Evolutionary conservation across 2,113 vertebrate genomes (phyloP).

Genomic region (Elephas maximus): DNA sequence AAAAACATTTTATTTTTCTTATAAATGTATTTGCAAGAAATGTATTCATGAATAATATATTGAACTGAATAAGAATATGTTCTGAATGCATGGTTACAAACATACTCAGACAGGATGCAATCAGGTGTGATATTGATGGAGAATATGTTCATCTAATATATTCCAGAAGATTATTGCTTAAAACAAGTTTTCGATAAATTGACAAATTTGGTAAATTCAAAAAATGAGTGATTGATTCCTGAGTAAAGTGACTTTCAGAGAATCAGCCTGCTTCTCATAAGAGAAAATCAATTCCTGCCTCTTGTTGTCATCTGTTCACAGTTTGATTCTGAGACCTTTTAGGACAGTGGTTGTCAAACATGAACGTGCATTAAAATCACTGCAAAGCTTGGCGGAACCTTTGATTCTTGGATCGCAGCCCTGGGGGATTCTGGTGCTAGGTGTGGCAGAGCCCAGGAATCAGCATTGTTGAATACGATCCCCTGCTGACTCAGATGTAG

Average conservation of each 20-base stretch:
- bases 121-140: not conserved
- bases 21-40: not conserved
- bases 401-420: not conserved
- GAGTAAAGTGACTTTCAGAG: constrained; percentile 14
- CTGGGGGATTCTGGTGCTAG: not conserved
- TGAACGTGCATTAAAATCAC: not conserved
- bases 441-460: not conserved
- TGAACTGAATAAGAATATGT: not conserved
- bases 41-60: not conserved
- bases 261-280: not conserved
- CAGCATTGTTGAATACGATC: not conserved
- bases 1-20: constrained; percentile 62
- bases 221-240: constrained; percentile 5
- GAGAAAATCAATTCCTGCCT: constrained; percentile 17
- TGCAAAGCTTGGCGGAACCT: not conserved
- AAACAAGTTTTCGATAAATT: not conserved
- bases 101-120: not conserved
- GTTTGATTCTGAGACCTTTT: constrained; percentile 63
- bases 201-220: constrained; percentile 35
- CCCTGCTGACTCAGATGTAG: not conserved
- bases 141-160: not conserved
- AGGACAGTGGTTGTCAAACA: constrained; percentile 49
- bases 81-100: constrained; percentile 17
- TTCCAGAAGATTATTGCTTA: constrained; percentile 44
- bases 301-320: not conserved